A percentile compares a stretch with the other conserved stretches of the same genome.
These are phyloP conservation scores for Poeciliopsis gracilis DNA, from an alignment of 2,797 vertebrate species.

Conservation along the genomic window DNA sequence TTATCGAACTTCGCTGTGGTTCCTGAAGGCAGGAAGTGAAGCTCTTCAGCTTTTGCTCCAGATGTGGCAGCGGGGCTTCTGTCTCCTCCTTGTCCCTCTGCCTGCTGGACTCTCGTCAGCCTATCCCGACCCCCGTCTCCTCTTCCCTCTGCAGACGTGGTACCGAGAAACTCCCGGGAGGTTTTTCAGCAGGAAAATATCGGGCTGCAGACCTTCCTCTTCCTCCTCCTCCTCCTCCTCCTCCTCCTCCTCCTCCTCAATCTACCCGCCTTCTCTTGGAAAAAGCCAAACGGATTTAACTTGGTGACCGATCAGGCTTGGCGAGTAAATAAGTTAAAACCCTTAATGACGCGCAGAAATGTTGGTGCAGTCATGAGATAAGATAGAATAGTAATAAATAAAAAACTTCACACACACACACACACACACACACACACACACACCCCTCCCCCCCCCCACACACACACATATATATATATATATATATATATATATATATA, in stretches of 20 bases:
- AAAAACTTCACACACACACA: too few species aligned
- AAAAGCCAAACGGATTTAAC: slow-evolving; percentile 52
- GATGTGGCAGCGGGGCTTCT: slow-evolving; percentile 52
- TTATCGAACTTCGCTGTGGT: slow-evolving; percentile 8
- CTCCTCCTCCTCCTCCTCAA: slow-evolving; percentile 32
- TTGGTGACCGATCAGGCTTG: slow-evolving; percentile 61
- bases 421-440: too few species aligned
- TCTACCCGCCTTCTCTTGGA: slow-evolving; percentile 63
- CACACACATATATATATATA: too few species aligned
- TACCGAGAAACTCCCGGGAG: slow-evolving; percentile 66
- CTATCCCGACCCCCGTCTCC: slow-evolving; percentile 57
- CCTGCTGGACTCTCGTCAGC: slow-evolving; percentile 33
- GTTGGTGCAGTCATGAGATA: not conserved
- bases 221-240: slow-evolving; percentile 45
- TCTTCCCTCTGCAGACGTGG: slow-evolving; percentile 80
- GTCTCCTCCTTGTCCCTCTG: slow-evolving; percentile 46
- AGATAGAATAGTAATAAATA: not conserved
- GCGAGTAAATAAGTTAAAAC: slow-evolving; percentile 13
- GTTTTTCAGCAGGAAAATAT: slow-evolving; percentile 60
- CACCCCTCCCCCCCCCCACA: too few species aligned
- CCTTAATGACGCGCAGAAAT: not conserved
- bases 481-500: too few species aligned
- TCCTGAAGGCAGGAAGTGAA: slow-evolving; percentile 29
- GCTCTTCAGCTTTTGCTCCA: slow-evolving; percentile 33
- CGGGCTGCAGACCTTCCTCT: slow-evolving; percentile 34